A percentile compares a stretch with the other conserved stretches of the same genome.
Conservation (phyloP, 2,797 vertebrate genomes). For the Molossus alvarezi region DNA sequence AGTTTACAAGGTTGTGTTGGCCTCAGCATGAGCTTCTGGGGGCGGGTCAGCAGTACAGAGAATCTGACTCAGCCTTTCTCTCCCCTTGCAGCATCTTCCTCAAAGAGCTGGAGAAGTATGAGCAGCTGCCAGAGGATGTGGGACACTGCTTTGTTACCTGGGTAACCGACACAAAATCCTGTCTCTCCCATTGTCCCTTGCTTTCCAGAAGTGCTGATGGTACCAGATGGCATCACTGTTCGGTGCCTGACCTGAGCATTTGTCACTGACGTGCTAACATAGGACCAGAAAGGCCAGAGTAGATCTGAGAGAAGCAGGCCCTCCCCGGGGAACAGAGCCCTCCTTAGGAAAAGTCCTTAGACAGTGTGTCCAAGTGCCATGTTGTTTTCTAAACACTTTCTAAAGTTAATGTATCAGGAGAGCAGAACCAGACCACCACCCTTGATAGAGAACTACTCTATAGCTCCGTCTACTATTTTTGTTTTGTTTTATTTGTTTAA, state of each 20-base stretch:
- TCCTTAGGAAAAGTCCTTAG: background rate
- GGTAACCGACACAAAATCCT: slow-evolving; percentile 91
- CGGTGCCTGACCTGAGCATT: background rate
- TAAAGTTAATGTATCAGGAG: background rate
- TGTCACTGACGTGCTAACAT: background rate
- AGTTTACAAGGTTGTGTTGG: too few relatives aligned
- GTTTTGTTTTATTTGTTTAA: background rate
- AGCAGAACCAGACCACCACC: background rate
- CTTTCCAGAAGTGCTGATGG: background rate
- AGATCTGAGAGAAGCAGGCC: background rate
- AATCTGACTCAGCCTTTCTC: slow-evolving; percentile 81
- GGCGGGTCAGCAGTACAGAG: background rate
- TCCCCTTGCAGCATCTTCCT: slow-evolving; percentile 95
- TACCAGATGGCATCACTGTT: background rate
- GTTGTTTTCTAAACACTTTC: slow-evolving; percentile 26
- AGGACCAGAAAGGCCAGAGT: background rate
- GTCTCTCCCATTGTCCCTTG: background rate
- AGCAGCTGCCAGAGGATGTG: slow-evolving; percentile 98
- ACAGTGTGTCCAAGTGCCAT: background rate
- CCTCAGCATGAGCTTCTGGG: background rate
- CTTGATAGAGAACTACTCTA: background rate
- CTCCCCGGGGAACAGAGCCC: background rate
- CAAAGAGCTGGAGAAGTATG: slow-evolving; percentile 99
- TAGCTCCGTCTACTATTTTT: background rate
- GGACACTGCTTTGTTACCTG: slow-evolving; percentile 99